A percentile compares a stretch with the other conserved stretches of the same genome.
Conservation (phyloP, 2,113 vertebrate species). For the Rallus limicola region DNA sequence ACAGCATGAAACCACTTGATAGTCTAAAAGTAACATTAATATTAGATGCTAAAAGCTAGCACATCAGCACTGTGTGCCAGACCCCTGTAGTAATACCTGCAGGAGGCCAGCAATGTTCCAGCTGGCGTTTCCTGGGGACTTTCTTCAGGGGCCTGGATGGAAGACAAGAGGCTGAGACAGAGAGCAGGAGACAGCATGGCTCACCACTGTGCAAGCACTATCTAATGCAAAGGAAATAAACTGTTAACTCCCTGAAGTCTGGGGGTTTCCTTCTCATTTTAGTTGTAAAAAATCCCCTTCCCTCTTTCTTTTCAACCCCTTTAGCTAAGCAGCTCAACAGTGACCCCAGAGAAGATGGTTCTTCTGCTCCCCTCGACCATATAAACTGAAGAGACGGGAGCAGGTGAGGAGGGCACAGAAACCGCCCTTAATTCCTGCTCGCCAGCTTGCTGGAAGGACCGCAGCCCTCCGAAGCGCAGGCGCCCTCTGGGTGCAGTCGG, state of each 20-base stretch:
- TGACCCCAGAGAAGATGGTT: neutral
- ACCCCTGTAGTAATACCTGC: neutral
- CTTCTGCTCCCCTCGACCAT: neutral
- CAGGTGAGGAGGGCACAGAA: neutral
- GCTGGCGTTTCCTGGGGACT: neutral
- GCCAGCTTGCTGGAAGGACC: neutral
- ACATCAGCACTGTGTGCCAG: neutral
- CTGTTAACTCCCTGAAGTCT: neutral
- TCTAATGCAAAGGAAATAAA: neutral
- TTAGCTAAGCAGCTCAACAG: neutral
- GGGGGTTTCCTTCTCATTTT: neutral
- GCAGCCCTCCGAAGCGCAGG: neutral
- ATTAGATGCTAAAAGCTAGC: neutral
- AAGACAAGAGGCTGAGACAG: neutral
- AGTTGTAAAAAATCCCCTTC: neutral
- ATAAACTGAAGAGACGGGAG: neutral
- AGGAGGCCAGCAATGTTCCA: neutral
- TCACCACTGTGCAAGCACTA: neutral
- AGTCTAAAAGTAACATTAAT: neutral
- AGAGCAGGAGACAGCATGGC: neutral
- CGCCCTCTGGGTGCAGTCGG: rapidly evolving
- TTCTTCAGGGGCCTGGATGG: neutral
- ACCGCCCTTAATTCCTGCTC: neutral
- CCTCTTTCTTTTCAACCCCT: neutral
- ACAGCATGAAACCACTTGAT: neutral